Percentiles rank a stretch among this genome's conserved stretches.
phyloP scores from a whole-genome alignment of 2,113 vertebrate species.

The Psammodynastes pulverulentus region DNA sequence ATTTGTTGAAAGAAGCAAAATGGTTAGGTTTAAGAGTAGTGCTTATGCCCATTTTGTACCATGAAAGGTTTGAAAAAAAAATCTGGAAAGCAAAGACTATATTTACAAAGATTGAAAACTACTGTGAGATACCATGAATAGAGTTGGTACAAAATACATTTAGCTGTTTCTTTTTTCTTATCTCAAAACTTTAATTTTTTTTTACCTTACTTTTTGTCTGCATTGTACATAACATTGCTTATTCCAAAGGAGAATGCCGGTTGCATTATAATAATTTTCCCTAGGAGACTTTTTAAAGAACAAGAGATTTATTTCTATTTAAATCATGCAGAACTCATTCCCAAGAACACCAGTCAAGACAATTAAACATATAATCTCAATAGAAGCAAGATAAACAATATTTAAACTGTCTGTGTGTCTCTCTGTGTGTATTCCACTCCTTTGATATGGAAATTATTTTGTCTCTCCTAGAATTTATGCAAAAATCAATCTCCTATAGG shows the following conservation, averaged over 20 bases:
- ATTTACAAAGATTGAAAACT: neutral
- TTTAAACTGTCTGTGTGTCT: neutral
- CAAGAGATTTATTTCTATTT: neutral
- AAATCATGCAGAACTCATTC: neutral
- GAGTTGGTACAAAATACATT: neutral
- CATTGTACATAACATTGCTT: neutral
- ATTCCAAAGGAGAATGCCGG: neutral
- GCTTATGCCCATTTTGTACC: neutral
- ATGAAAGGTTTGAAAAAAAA: neutral
- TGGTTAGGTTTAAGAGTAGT: neutral
- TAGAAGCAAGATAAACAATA: neutral
- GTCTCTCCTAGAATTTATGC: neutral
- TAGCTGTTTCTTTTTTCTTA: neutral
- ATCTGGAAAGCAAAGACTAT: neutral
- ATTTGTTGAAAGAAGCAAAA: neutral
- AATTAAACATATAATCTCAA: neutral
- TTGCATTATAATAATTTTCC: neutral
- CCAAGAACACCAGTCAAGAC: neutral
- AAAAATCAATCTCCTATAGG: neutral
- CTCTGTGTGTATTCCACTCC: neutral
- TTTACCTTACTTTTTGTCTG: neutral
- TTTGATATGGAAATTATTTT: neutral
- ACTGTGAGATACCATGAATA: neutral
- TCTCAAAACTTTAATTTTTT: neutral
- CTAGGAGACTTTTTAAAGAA: neutral